Base-by-base conservation (phyloP, 2,888 invertebrate species). In the Oscheius sp. region DNA sequence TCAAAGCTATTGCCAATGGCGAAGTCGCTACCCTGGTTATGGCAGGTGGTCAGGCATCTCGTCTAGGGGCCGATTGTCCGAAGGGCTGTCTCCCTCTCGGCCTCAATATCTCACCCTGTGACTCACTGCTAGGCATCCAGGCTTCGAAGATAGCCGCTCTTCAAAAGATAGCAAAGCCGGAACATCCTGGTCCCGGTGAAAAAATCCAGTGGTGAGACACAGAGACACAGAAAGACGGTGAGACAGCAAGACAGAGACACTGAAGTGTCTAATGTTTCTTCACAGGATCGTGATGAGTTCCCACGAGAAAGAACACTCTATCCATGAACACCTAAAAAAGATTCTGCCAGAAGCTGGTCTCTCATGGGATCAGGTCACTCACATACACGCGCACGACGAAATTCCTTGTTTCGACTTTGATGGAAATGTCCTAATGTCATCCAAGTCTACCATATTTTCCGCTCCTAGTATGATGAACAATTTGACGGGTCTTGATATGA, bases 221-320 rank as follows among this genome's bases (percentile, higher is more conserved):
- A 21, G 7, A n/a, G 9, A 21, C 21, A 21, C 21, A 21, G 21
- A 21, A 21, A 21, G 21, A 21, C 21, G 21, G 21, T 21, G 21
- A 21, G 21, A 21, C 21, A 21, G 0, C 21, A 21, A 21, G 21
- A 21, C 21, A 21, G 21, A 21, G 21, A 21, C 21, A 21, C 21
- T 21, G 21, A 21, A 21, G 21, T 21, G 7, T 57, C 29, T n/a
- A 57, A 57, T 11, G 29, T 7, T n/a, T 29, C 7, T n/a, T 29
- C 13, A 11, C 77, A 92, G 92, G 92, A 96, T 97, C 85, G 96
- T 99, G 51, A 96, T 99, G 96, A 97, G 98, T 0, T 97, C 97
- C 65, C 95, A 96, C 85, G 94, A 95, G 82, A 99, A 99, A 0
- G 93, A 94, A 89, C 93, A 93, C 75, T 93, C 94, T 0, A 99